Evolutionary conservation across 2,113 vertebrate genomes (phyloP).

Genomic region (Petrocephalus zakoni): DNA sequence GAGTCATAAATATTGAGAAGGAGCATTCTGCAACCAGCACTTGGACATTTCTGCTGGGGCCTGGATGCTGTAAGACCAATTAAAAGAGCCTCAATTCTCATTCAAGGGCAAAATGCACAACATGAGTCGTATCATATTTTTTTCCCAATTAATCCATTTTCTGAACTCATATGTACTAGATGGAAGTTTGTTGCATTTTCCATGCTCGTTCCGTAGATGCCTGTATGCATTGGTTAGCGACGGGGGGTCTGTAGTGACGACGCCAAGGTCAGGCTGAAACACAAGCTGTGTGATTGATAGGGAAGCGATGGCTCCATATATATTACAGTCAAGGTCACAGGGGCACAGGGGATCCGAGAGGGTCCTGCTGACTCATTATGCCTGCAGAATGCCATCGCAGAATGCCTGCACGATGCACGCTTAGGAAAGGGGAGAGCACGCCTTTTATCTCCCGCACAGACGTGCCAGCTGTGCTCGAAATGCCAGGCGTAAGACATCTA

Average conservation of each 20-base stretch:
- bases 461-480: background rate
- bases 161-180: background rate
- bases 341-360: slow-evolving; percentile 18
- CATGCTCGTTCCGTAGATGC: background rate
- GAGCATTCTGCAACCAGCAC: background rate
- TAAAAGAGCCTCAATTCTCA: background rate
- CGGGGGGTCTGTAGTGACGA: background rate
- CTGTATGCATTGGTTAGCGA: background rate
- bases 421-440: background rate
- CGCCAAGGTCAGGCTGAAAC: background rate
- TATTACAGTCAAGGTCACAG: slow-evolving; percentile 30
- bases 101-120: background rate
- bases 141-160: background rate
- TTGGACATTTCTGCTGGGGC: background rate
- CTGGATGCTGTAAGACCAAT: background rate
- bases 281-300: background rate
- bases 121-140: background rate
- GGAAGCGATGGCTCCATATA: slow-evolving; percentile 15
- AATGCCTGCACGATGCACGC: too few species aligned
- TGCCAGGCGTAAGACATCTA: background rate
- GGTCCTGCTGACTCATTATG: slow-evolving; percentile 31
- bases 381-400: background rate
- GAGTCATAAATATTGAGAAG: background rate
- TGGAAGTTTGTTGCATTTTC: background rate
- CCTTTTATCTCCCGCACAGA: slow-evolving; percentile 11